Evolutionary conservation across 2,888 invertebrate genomes (phyloP), one percentile per base, ranked within the genome.

Genomic region (Nipponacmea schrenckii): DNA sequence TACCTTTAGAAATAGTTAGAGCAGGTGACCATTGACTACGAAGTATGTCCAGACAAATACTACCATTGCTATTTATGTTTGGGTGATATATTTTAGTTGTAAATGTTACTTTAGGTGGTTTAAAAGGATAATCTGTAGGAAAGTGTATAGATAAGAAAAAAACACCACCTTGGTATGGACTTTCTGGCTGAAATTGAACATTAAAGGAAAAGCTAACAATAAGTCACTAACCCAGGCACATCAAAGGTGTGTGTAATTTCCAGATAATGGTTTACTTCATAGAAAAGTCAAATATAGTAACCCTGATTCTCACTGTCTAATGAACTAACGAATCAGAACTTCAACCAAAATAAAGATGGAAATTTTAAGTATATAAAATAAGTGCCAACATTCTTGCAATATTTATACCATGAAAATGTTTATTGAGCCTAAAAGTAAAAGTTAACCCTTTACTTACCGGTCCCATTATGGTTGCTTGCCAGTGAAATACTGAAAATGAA

Each of bases 391-490:
- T n/a, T n/a, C n/a, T n/a, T n/a, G n/a, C n/a, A n/a, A n/a, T n/a
- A n/a, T n/a, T n/a, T n/a, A n/a, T n/a, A n/a, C n/a, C n/a, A n/a
- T n/a, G n/a, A n/a, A n/a, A n/a, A n/a, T n/a, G n/a, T n/a, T n/a
- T n/a, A n/a, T n/a, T n/a, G n/a, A n/a, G n/a, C n/a, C n/a, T n/a
- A n/a, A n/a, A n/a, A n/a, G n/a, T n/a, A n/a, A n/a, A n/a, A n/a
- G n/a, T n/a, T n/a, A n/a, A n/a, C n/a, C n/a, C n/a, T n/a, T n/a
- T 91, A 94, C 95, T 94, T 93, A 96, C 95, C 92, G 98, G 98
- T 92, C 99, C 99, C 97, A 98, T 97, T 90, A 99, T 98, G 92
- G 98, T 98, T 91, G 98, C 99, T 93, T 98, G 98, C 99, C 99
- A 99, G 91, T 98, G 98, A 93, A 99, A 99, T 91, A 99, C 97